These are phyloP conservation scores for Dryoscopus gambensis DNA, from an alignment of 2,113 vertebrate species.

Conservation along the genomic window DNA sequence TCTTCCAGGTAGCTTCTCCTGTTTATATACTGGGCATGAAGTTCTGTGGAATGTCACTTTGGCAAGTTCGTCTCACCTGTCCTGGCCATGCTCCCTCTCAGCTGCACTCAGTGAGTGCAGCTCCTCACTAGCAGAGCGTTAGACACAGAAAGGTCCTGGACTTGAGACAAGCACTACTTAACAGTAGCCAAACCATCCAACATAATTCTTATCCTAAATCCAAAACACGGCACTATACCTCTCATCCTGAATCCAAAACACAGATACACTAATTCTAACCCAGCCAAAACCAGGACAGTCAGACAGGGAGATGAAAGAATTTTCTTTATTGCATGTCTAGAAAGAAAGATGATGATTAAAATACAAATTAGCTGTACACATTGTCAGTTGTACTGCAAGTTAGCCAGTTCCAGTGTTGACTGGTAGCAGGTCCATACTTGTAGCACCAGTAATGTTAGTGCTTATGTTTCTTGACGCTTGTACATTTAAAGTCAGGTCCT, in stretches of 20 bases:
- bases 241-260: neutral
- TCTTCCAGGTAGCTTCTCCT: neutral
- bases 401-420: neutral
- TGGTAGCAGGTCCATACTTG: neutral
- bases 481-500: neutral
- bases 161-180: neutral
- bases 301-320: neutral
- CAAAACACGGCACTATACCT: neutral
- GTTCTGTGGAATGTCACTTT: neutral
- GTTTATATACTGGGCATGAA: neutral
- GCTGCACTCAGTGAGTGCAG: too few species aligned
- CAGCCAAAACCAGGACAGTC: neutral
- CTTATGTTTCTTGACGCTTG: neutral
- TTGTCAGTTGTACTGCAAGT: neutral
- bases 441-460: neutral
- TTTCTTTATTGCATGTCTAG: neutral
- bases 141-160: neutral
- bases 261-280: neutral
- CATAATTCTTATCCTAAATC: neutral
- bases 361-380: neutral
- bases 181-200: neutral
- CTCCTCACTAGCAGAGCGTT: neutral
- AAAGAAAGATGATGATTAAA: neutral
- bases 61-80: neutral
- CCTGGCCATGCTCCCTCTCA: neutral